Conservation (phyloP, 2,888 invertebrate species). For the Agonopterix subpropinquella region DNA sequence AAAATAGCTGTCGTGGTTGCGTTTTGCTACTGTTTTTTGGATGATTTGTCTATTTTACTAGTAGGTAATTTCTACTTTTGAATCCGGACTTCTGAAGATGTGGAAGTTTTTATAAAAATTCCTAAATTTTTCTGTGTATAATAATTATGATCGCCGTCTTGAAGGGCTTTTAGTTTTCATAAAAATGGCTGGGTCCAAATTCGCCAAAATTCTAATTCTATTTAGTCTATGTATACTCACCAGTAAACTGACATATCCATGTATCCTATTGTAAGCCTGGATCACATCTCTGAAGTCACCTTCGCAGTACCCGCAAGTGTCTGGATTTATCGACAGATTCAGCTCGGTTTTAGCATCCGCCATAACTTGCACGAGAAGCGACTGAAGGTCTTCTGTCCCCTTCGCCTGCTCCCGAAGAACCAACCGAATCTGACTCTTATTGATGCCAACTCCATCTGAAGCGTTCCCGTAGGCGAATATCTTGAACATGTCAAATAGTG, state of each 20-base stretch:
- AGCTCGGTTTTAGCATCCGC: slow-evolving; percentile 48
- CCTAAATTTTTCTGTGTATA: too few species aligned
- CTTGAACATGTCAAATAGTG: slow-evolving; percentile 58
- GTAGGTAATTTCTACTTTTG: too few species aligned
- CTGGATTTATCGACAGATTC: slow-evolving; percentile 42
- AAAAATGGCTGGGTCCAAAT: too few species aligned
- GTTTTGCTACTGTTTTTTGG: too few species aligned
- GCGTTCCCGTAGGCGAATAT: slow-evolving; percentile 61
- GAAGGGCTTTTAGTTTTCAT: too few species aligned
- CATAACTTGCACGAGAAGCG: slow-evolving; percentile 51
- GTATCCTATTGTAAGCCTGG: slow-evolving; percentile 80
- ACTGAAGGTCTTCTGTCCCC: slow-evolving; percentile 45
- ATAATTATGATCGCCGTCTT: too few species aligned
- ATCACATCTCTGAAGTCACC: slow-evolving; percentile 77
- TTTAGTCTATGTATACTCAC: slow-evolving; percentile 62
- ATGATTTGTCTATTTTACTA: too few species aligned
- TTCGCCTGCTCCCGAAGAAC: slow-evolving; percentile 51
- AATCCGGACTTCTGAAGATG: too few species aligned
- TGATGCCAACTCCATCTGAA: slow-evolving; percentile 37
- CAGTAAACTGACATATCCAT: slow-evolving; percentile 88
- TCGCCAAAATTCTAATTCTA: too few species aligned
- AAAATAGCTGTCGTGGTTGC: too few species aligned
- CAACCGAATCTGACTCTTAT: slow-evolving; percentile 56
- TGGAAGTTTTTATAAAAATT: too few species aligned
- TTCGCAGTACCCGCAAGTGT: slow-evolving; percentile 74